A percentile compares a stretch with the other conserved stretches of the same genome.
These are phyloP conservation scores for Megalonaias nervosa DNA, from an alignment of 1,140 invertebrate species.

Conservation along the genomic window DNA sequence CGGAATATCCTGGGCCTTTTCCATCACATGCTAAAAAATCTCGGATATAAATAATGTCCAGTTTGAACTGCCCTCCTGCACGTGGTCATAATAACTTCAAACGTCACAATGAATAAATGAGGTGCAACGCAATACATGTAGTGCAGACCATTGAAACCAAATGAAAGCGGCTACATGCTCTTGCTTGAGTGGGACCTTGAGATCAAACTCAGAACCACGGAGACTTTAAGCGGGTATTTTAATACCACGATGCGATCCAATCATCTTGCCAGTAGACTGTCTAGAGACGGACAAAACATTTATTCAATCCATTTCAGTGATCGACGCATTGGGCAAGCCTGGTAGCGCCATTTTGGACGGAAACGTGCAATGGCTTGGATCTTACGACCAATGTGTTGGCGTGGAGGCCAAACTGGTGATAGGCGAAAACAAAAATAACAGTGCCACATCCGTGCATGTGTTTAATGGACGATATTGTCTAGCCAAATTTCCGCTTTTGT, in stretches of 20 bases:
- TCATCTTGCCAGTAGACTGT: not conserved
- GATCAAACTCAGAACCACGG: not conserved
- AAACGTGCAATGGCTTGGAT: slow-evolving; percentile 3
- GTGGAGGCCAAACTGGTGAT: not conserved
- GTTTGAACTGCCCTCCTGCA: too few species aligned
- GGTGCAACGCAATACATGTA: too few species aligned
- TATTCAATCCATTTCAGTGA: not conserved
- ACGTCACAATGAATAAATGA: too few species aligned
- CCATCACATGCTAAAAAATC: too few species aligned
- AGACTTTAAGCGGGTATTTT: not conserved
- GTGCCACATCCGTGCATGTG: not conserved
- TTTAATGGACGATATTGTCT: too few species aligned
- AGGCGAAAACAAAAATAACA: not conserved
- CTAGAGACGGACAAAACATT: not conserved
- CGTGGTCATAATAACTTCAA: too few species aligned
- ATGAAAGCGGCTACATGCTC: not conserved
- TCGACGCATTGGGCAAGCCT: not conserved
- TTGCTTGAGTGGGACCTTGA: not conserved
- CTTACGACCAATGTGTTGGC: not conserved
- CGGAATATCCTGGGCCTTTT: too few species aligned
- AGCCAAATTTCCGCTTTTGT: too few species aligned
- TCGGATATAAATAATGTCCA: too few species aligned
- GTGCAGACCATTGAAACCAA: too few species aligned
- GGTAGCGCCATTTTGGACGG: not conserved
- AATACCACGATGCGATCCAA: not conserved